Evolutionary conservation across 2,113 vertebrate genomes (phyloP).

Genomic region (Laticauda colubrina): DNA sequence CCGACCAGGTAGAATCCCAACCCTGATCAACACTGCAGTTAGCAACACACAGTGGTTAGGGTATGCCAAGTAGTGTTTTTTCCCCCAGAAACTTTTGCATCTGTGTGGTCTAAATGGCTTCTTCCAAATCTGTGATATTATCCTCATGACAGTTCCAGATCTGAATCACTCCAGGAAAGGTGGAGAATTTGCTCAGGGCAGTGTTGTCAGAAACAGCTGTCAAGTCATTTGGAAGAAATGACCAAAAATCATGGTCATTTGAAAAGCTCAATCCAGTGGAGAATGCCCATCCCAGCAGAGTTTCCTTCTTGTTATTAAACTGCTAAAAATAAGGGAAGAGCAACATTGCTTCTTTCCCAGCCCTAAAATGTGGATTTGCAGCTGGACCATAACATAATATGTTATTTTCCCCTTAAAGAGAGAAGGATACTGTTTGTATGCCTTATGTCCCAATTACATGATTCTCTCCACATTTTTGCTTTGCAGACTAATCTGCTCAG

Average conservation of each 20-base stretch:
- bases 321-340: conserved; percentile 23
- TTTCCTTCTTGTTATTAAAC: conserved; percentile 50
- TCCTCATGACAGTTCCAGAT: conserved; percentile 31
- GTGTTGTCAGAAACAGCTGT: conserved; percentile 40
- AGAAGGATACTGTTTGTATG: conserved; percentile 32
- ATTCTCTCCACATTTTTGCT: conserved; percentile 48
- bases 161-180: conserved; percentile 50
- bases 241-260: conserved; percentile 53
- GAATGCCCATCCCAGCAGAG: conserved; percentile 48
- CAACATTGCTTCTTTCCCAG: conserved; percentile 6
- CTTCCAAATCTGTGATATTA: background rate
- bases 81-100: background rate
- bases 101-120: background rate
- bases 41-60: background rate
- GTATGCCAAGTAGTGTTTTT: too few species aligned
- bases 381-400: conserved; percentile 30
- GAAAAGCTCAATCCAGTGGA: conserved; percentile 49
- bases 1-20: too few species aligned
- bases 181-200: background rate
- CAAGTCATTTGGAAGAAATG: conserved; percentile 54
- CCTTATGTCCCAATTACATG: conserved; percentile 36
- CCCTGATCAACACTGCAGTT: background rate
- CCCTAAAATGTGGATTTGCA: conserved; percentile 19
- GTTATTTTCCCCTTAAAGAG: conserved; percentile 8
- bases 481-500: conserved; percentile 51